These are phyloP conservation scores for Pollenia amentaria DNA, from an alignment of 2,888 invertebrate genomes.

Conservation along the genomic window DNA sequence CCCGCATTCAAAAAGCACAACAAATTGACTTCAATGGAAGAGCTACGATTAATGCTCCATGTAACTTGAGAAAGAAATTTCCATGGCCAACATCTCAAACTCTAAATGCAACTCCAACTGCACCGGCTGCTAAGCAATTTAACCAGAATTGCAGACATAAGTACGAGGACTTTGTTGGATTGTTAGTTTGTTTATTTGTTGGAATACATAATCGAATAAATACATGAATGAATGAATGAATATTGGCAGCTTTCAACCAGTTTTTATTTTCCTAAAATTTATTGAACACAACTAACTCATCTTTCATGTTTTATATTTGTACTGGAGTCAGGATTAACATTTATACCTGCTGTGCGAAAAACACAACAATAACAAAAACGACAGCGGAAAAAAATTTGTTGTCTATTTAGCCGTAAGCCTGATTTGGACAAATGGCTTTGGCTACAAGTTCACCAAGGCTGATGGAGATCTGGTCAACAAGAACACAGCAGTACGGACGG, in stretches of 20 bases:
- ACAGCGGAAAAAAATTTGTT: slow-evolving; percentile 53
- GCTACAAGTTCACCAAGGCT: slow-evolving; percentile 61
- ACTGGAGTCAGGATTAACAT: slow-evolving; percentile 76
- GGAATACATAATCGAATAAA: slow-evolving; percentile 39
- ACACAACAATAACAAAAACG: slow-evolving; percentile 48
- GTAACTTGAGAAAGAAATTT: slow-evolving; percentile 64
- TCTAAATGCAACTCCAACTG: neutral
- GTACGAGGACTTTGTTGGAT: slow-evolving; percentile 10
- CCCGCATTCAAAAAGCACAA: slow-evolving; percentile 50
- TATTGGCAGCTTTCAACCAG: slow-evolving; percentile 74
- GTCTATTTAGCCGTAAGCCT: slow-evolving; percentile 74
- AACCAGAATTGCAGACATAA: slow-evolving; percentile 55
- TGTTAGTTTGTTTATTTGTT: slow-evolving; percentile 39
- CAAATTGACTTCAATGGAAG: slow-evolving; percentile 15
- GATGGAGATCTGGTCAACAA: slow-evolving; percentile 66
- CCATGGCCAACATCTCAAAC: slow-evolving; percentile 42
- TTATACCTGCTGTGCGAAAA: slow-evolving; percentile 76
- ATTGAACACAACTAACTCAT: slow-evolving; percentile 73
- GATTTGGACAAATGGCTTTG: slow-evolving; percentile 73
- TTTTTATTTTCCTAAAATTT: slow-evolving; percentile 71
- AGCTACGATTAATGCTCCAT: slow-evolving; percentile 61
- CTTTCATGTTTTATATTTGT: slow-evolving; percentile 76
- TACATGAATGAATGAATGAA: slow-evolving; percentile 66
- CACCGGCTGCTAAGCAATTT: slow-evolving; percentile 39
- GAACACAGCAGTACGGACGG: slow-evolving; percentile 36